Conservation (phyloP, 2,888 invertebrate species). For the Dascillus cervinus region DNA sequence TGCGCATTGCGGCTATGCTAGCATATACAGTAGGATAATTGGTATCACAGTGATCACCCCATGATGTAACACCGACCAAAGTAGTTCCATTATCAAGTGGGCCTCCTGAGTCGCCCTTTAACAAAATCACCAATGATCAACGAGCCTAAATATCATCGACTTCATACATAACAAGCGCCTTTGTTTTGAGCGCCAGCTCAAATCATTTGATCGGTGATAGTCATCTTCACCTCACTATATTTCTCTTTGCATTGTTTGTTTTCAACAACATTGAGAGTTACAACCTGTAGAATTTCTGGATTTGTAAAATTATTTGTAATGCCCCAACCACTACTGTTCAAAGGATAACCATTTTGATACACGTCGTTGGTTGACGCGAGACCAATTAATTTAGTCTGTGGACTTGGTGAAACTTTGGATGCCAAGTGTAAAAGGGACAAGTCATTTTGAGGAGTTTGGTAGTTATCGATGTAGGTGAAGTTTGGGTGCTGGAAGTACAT, state of each 20-base stretch:
- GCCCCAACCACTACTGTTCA: conserved; percentile 16
- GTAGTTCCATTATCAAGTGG: neutral
- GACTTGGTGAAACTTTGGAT: no score
- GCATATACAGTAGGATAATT: neutral
- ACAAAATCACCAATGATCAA: no score
- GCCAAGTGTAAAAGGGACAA: no score
- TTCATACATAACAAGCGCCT: conserved; percentile 25
- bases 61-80: neutral
- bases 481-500: no score
- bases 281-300: conserved; percentile 28
- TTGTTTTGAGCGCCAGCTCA: conserved; percentile 22
- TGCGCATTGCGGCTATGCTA: neutral
- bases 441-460: no score
- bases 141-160: no score
- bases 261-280: conserved; percentile 25
- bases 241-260: conserved; percentile 24
- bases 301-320: conserved; percentile 16
- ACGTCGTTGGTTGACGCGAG: no score
- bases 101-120: neutral
- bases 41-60: neutral
- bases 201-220: conserved; percentile 22
- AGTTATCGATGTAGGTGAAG: no score
- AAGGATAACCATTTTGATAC: no score
- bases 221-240: conserved; percentile 10
- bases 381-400: no score